Percentiles rank a stretch among this genome's conserved stretches.
These are phyloP conservation scores for Pipistrellus nathusii DNA, from an alignment of 2,797 vertebrate genomes.

Conservation along the genomic window DNA sequence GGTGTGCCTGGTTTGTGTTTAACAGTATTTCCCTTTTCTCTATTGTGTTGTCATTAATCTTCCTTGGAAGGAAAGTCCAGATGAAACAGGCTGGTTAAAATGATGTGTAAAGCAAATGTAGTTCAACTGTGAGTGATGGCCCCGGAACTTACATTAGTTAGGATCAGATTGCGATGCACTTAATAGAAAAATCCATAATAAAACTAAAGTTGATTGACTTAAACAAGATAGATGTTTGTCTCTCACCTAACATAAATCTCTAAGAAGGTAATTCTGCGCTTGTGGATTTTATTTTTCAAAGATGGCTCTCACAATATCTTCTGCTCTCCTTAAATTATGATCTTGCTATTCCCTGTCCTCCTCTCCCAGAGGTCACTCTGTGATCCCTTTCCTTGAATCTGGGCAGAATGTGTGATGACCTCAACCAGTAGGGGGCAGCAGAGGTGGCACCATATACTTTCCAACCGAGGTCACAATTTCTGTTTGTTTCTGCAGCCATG, in stretches of 20 bases:
- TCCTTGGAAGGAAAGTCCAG: background rate
- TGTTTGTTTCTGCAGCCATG: background rate
- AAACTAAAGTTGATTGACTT: background rate
- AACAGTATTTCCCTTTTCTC: background rate
- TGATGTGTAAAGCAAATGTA: background rate
- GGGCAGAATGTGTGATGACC: background rate
- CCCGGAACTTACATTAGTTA: background rate
- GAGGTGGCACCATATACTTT: background rate
- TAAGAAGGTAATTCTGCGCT: background rate
- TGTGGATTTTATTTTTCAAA: background rate
- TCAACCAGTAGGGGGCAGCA: background rate
- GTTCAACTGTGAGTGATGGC: background rate
- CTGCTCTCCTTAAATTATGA: background rate
- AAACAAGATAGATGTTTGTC: background rate
- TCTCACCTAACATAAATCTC: background rate
- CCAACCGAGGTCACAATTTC: background rate
- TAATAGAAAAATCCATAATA: background rate
- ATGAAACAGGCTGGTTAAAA: background rate
- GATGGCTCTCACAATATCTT: background rate
- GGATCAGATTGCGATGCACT: background rate
- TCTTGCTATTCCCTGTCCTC: background rate
- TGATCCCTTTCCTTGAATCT: background rate
- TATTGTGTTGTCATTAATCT: background rate
- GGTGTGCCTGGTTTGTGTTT: background rate
- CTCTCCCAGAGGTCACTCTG: background rate